Evolutionary conservation across 2,888 invertebrate genomes (phyloP), one percentile per base, ranked within the genome.

Genomic region (Synanthedon vespiformis): DNA sequence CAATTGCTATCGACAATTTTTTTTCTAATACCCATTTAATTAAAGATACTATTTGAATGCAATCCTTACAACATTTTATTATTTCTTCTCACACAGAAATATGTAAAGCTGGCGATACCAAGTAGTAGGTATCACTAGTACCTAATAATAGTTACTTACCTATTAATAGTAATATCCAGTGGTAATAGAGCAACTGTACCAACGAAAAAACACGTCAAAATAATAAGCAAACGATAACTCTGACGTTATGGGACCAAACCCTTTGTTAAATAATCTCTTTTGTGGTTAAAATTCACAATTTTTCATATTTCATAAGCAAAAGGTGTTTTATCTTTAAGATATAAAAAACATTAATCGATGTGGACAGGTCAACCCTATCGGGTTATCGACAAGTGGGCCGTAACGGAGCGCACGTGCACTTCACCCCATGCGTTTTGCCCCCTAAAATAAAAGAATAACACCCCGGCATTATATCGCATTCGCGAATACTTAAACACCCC

Each of bases 341-440:
- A 34, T 27, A 50, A 16, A 40, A 40, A 40, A 41, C 12, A 40
- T 50, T 56, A 58, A 76, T 75, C 69, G 68, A 72, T 66, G 67
- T 58, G 66, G 59, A 66, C 68, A 70, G 74, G 75, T 78, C 79
- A 80, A 74, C 81, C 77, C 82, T 74, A 80, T 74, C 72, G 58
- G 58, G 56, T 56, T 64, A 66, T 63, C 66, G 60, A 51, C 40
- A 61, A 58, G 64, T 62, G 68, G 72, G 62, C 58, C 70, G 64
- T 80, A 82, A 83, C 72, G 60, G 76, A 58, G 69, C 71, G 76
- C 86, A 85, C 86, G 86, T 86, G 86, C 74, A 56, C 60, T 55
- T 58, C 62, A 70, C 67, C 68, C 65, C 58, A 64, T 12, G 13
- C 27, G 47, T 50, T 54, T 40, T 56, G 58, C 58, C 62, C 65